Evolutionary conservation across 35 echinoderm and acorn worm species (phyloP).

Genomic region (Apostichopus japonicus): DNA sequence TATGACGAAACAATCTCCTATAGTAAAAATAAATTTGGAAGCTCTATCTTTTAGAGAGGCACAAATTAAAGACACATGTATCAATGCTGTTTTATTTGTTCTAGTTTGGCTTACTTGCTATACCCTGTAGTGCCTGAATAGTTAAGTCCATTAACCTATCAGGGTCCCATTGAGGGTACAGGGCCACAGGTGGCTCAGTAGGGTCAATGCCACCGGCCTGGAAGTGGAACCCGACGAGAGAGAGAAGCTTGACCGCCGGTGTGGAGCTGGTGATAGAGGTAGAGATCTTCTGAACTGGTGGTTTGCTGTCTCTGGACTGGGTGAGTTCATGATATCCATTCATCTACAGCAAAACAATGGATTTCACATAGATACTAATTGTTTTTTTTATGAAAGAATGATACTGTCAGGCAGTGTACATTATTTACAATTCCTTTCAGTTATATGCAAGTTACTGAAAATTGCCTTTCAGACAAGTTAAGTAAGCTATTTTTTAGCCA

Average conservation of each 20-base stretch:
- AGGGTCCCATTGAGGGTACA: constrained; percentile 89
- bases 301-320: constrained; percentile 23
- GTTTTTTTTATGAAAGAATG: no score
- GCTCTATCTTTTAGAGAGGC: no score
- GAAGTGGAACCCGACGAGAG: constrained; percentile 68
- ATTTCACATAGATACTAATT: no score
- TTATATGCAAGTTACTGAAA: no score
- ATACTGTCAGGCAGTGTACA: no score
- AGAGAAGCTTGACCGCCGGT: constrained; percentile 9
- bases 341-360: not conserved
- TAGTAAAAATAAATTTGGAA: no score
- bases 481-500: no score
- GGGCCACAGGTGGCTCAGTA: constrained; percentile 62
- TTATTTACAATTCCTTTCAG: not conserved
- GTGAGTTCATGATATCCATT: constrained; percentile 21
- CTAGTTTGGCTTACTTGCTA: constrained; percentile 56
- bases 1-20: no score
- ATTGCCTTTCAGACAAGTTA: no score
- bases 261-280: not conserved
- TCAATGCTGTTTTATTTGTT: no score
- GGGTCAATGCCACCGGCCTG: constrained; percentile 63
- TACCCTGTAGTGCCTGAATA: constrained; percentile 64
- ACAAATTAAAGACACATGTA: no score
- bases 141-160: constrained; percentile 64
- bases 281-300: constrained; percentile 11